A percentile compares a stretch with the other conserved stretches of the same genome.
Conservation (phyloP, 2,888 invertebrate genomes). For the Chelonus formosanus region DNA sequence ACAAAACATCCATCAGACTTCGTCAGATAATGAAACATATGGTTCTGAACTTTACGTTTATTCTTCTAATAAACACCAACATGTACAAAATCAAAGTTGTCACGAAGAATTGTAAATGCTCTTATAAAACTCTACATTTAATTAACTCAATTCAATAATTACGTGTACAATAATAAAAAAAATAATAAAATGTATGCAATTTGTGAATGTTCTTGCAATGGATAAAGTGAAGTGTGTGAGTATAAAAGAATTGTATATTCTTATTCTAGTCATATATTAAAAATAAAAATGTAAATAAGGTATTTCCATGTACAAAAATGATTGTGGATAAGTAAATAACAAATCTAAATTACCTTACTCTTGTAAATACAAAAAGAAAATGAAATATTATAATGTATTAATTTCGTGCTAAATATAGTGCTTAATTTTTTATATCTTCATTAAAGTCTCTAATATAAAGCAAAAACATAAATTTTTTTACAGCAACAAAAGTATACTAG, state of each 20-base stretch:
- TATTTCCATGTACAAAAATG: no score
- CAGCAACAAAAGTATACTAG: no score
- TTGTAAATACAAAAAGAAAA: no score
- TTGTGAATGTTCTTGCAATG: no score
- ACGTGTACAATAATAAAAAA: neutral
- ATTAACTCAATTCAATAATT: neutral
- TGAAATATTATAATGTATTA: no score
- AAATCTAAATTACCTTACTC: no score
- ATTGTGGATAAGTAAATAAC: no score
- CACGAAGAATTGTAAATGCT: slow-evolving; percentile 49
- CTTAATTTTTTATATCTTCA: no score
- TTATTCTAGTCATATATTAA: neutral
- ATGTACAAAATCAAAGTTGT: slow-evolving; percentile 36
- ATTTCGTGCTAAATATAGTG: no score
- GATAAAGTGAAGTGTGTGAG: no score
- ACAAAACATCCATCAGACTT: slow-evolving; percentile 30
- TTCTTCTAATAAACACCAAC: slow-evolving; percentile 46
- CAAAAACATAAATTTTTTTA: no score
- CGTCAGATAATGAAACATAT: slow-evolving; percentile 36
- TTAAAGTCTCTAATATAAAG: no score
- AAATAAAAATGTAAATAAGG: neutral
- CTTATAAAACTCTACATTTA: slow-evolving; percentile 13
- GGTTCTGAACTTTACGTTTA: slow-evolving; percentile 49
- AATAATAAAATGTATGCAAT: neutral
- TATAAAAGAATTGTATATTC: neutral